These are phyloP conservation scores for Bugula neritina DNA, from an alignment of 2,888 invertebrate species.

Conservation along the genomic window DNA sequence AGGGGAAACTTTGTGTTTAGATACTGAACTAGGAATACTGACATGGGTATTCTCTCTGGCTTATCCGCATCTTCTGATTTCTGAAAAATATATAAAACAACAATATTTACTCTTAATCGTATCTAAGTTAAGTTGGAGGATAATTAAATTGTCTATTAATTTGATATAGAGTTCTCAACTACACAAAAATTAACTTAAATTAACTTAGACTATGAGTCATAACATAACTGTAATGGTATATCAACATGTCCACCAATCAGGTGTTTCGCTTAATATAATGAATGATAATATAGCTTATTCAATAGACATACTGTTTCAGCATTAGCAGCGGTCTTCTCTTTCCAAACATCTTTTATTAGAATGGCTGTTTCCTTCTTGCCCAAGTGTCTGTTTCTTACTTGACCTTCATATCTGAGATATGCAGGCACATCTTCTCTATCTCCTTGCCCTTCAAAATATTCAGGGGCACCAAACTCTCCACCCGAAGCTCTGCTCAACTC, in stretches of 20 bases:
- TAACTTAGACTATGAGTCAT: no score
- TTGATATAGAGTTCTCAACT: no score
- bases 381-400: constrained; percentile 47
- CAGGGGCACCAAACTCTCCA: constrained; percentile 25
- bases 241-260: no score
- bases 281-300: no score
- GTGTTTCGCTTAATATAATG: no score
- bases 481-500: constrained; percentile 40
- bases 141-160: no score
- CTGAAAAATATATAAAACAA: background rate
- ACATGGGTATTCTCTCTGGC: constrained; percentile 33
- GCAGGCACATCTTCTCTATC: constrained; percentile 44
- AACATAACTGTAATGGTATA: no score
- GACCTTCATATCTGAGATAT: constrained; percentile 46
- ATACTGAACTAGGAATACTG: constrained; percentile 44
- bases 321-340: constrained; percentile 45
- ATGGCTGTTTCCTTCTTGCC: constrained; percentile 47
- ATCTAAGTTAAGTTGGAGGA: no score
- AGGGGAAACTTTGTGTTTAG: constrained; percentile 43
- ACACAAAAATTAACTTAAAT: no score
- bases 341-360: constrained; percentile 51
- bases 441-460: constrained; percentile 35
- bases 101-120: no score
- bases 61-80: background rate
- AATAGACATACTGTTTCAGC: constrained; percentile 29